Conservation (phyloP, 53 echinoderm and acorn worm species). For the Mesocentrotus franciscanus region DNA sequence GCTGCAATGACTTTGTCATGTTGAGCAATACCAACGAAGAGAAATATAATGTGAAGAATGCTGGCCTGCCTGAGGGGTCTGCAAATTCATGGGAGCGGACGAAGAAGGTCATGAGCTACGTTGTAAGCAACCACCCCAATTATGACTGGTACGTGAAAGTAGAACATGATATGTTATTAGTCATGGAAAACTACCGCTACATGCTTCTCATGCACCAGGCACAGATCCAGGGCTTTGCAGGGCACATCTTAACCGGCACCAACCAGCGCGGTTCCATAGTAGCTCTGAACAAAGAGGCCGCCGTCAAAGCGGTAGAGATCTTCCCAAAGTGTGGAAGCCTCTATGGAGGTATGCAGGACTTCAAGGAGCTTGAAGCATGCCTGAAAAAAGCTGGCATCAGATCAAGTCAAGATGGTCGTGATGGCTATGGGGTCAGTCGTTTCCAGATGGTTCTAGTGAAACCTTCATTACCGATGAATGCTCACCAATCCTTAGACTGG, state of each 20-base stretch:
- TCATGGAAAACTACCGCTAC: conserved; percentile 86
- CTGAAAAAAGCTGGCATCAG: conserved; percentile 68
- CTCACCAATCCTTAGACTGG: conserved; percentile 56
- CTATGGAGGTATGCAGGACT: conserved; percentile 80
- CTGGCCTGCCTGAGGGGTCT: conserved; percentile 52
- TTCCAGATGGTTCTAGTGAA: conserved; percentile 87
- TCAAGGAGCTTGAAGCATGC: conserved; percentile 80
- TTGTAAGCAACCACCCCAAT: conserved; percentile 58
- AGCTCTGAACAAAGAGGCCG: conserved; percentile 73
- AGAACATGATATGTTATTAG: conserved; percentile 73
- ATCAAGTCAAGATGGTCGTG: conserved; percentile 65
- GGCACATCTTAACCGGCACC: conserved; percentile 77
- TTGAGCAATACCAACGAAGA: conserved; percentile 45
- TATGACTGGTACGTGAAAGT: conserved; percentile 88
- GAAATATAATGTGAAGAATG: conserved; percentile 60
- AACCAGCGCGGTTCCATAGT: conserved; percentile 66
- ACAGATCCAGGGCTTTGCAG: conserved; percentile 77
- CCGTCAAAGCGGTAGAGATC: conserved; percentile 56
- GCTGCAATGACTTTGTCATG: conserved; percentile 66
- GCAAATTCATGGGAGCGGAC: conserved; percentile 72
- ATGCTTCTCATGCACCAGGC: conserved; percentile 83
- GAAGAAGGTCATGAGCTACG: conserved; percentile 73
- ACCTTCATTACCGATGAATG: conserved; percentile 84
- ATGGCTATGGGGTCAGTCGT: conserved; percentile 69
- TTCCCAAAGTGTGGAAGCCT: conserved; percentile 69